phyloP scores from a whole-genome alignment of 2,113 vertebrate species.

The Platysteira castanea region DNA sequence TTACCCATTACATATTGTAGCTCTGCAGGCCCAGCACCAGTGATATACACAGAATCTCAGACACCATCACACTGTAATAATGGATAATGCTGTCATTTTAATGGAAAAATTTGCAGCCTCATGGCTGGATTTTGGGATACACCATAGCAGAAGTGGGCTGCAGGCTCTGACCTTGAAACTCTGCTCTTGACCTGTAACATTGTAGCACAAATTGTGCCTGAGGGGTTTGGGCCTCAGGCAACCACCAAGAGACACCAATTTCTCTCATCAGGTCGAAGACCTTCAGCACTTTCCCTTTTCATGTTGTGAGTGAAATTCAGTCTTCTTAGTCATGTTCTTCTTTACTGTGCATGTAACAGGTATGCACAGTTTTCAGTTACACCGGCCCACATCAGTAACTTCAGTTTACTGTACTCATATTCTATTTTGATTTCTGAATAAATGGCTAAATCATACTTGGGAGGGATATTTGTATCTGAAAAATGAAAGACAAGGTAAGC shows the following conservation, averaged over 20 bases:
- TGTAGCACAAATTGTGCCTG: background rate
- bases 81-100: background rate
- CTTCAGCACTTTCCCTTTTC: background rate
- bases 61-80: background rate
- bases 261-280: background rate
- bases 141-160: background rate
- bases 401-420: background rate
- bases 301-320: background rate
- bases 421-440: slow-evolving; percentile 11
- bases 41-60: background rate
- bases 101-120: background rate
- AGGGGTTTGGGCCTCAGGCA: background rate
- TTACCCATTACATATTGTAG: background rate
- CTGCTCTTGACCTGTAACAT: background rate
- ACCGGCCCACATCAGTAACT: background rate
- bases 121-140: background rate
- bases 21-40: background rate
- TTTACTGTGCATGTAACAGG: background rate
- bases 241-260: background rate
- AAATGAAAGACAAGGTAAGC: background rate
- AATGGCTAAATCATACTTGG: background rate
- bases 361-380: background rate
- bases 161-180: background rate
- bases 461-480: background rate
- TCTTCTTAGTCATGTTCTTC: background rate